Evolutionary conservation across 1,140 invertebrate genomes (phyloP).

Genomic region (Stratiolaelaps scimitus): DNA sequence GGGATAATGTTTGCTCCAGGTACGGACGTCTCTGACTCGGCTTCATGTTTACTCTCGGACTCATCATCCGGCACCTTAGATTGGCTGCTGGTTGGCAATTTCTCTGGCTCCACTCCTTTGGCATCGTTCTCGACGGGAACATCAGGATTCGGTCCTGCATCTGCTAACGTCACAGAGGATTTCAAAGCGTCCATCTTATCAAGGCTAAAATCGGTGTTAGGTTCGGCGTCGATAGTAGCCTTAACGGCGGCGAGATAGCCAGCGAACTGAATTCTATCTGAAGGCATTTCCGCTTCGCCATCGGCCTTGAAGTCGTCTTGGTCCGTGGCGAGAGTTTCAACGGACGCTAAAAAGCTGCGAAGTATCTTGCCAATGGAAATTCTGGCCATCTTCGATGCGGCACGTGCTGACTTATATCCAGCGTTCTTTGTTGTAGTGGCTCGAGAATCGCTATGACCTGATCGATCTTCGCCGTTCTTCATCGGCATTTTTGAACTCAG

Average conservation of each 20-base stretch:
- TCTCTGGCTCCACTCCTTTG: background rate
- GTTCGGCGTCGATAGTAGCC: conserved; percentile 13
- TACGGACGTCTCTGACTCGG: too few species aligned
- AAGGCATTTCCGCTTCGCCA: background rate
- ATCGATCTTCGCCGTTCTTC: background rate
- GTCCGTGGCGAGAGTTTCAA: background rate
- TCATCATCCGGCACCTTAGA: too few species aligned
- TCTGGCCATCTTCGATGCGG: too few species aligned
- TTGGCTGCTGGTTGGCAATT: background rate
- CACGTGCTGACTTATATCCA: too few species aligned
- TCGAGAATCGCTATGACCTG: background rate
- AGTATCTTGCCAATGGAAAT: conserved; percentile 13
- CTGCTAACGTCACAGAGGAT: background rate
- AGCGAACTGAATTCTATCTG: background rate
- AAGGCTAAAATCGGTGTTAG: background rate
- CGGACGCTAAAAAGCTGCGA: conserved; percentile 6
- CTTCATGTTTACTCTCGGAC: too few species aligned
- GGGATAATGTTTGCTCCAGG: too few species aligned
- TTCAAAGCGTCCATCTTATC: too few species aligned
- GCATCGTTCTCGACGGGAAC: background rate
- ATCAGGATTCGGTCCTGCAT: background rate
- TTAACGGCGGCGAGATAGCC: conserved; percentile 19
- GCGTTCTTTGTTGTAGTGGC: background rate
- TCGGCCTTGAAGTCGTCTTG: conserved; percentile 1
- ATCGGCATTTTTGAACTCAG: background rate